A percentile compares a stretch with the other conserved stretches of the same genome.
Evolutionary conservation across 2,797 vertebrate species (phyloP).

Genomic region (Crypturellus tataupa): DNA sequence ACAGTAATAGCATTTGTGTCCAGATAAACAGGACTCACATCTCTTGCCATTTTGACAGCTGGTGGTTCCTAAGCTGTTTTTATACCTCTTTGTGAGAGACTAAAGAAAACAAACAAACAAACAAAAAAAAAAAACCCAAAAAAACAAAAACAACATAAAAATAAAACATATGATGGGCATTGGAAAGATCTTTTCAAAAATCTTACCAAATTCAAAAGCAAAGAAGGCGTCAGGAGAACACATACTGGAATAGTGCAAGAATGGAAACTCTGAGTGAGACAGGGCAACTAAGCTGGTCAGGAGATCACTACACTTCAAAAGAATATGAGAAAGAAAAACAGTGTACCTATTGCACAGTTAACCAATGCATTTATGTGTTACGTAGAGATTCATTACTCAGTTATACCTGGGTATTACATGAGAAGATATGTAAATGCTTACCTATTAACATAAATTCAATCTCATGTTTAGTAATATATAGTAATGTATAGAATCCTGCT

Average conservation of each 20-base stretch:
- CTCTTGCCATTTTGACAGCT: neutral
- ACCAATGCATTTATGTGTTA: neutral
- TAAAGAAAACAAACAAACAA: neutral
- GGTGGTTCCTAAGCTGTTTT: neutral
- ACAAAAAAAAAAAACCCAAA: no score
- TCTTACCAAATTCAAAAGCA: neutral
- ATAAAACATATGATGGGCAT: neutral
- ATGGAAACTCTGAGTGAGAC: neutral
- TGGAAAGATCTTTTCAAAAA: neutral
- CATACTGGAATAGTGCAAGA: neutral
- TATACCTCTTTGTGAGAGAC: neutral
- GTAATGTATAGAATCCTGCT: neutral
- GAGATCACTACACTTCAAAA: neutral
- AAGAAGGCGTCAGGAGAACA: neutral
- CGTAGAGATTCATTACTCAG: neutral
- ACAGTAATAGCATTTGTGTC: neutral
- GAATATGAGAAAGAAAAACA: neutral
- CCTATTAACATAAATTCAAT: neutral
- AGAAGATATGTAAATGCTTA: neutral
- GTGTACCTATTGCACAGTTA: neutral
- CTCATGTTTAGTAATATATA: neutral
- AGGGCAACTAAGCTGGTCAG: neutral
- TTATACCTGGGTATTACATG: neutral
- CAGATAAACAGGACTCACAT: neutral
- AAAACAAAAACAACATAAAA: neutral